phyloP scores from a whole-genome alignment of 2,113 vertebrate genomes.

The Sorex fumeus region DNA sequence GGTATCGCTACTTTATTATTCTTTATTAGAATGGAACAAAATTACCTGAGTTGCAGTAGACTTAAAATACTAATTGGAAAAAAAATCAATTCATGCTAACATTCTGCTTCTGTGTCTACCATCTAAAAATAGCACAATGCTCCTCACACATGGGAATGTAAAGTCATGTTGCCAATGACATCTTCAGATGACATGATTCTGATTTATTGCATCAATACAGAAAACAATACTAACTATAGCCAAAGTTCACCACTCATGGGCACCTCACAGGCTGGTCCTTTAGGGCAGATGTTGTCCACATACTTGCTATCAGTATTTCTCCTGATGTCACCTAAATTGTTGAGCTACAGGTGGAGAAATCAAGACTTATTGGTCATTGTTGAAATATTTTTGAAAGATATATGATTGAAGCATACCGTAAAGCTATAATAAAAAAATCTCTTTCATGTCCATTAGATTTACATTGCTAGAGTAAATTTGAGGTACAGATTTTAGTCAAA shows the following conservation, averaged over 20 bases:
- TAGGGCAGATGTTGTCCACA: background rate
- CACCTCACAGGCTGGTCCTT: background rate
- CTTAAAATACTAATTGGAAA: background rate
- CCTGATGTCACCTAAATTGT: background rate
- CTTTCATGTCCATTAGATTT: slow-evolving; percentile 30
- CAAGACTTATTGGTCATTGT: background rate
- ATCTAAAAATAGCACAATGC: background rate
- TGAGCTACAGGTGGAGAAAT: background rate
- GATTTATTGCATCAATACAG: slow-evolving; percentile 61
- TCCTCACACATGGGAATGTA: background rate
- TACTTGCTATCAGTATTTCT: slow-evolving; percentile 3
- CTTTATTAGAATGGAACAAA: background rate
- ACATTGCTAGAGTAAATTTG: background rate
- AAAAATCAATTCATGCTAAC: background rate
- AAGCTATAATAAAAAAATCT: slow-evolving; percentile 10
- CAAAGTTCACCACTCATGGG: slow-evolving; percentile 55
- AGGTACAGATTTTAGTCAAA: background rate
- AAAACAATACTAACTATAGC: slow-evolving; percentile 29
- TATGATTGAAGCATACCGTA: background rate
- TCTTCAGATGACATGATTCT: slow-evolving; percentile 31
- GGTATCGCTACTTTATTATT: background rate
- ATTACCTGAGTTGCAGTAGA: background rate
- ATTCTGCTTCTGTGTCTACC: background rate
- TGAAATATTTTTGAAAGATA: background rate
- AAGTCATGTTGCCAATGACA: slow-evolving; percentile 52